Evolutionary conservation across 2,888 invertebrate species (phyloP).

Genomic region (Xestoiulus laeticollis): DNA sequence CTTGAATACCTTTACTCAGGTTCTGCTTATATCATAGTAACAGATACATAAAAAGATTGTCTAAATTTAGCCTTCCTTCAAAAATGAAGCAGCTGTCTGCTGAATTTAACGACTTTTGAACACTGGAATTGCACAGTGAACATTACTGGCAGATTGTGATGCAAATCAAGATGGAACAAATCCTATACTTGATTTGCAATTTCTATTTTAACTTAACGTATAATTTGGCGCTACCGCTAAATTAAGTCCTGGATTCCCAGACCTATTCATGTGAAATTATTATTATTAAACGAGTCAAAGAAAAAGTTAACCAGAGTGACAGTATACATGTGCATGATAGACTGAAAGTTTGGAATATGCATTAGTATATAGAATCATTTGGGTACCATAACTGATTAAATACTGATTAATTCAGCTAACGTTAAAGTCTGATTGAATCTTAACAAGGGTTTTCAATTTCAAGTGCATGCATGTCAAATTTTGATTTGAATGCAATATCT

Average conservation of each 20-base stretch:
- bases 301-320: too few species aligned
- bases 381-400: too few species aligned
- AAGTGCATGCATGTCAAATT: too few species aligned
- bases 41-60: neutral
- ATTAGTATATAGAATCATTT: too few species aligned
- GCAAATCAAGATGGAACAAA: neutral
- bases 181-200: neutral
- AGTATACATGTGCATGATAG: too few species aligned
- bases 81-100: neutral
- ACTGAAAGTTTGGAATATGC: too few species aligned
- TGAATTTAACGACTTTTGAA: neutral
- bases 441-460: too few species aligned
- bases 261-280: neutral
- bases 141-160: neutral
- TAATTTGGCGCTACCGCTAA: neutral
- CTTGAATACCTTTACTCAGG: neutral
- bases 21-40: neutral
- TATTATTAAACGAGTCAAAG: too few species aligned
- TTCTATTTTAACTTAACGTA: neutral
- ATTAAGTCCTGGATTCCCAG: neutral
- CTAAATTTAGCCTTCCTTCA: neutral
- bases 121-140: neutral
- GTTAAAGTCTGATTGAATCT: too few species aligned
- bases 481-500: too few species aligned
- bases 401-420: too few species aligned